Conservation (phyloP, 2,113 vertebrate genomes). For the Oreochromis aureus region DNA sequence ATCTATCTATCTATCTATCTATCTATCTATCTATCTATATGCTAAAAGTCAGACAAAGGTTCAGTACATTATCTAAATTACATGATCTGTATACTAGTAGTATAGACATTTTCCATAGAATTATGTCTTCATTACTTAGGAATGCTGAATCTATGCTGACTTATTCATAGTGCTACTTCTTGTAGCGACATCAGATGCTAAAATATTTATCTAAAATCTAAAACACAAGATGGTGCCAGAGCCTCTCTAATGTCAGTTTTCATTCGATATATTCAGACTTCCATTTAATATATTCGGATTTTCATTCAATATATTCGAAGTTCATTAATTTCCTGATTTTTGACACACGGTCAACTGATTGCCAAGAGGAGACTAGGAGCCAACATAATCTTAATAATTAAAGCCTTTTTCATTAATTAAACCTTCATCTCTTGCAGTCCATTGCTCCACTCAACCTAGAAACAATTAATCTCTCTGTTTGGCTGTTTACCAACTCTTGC, state of each 20-base stretch:
- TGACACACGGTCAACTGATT: not conserved
- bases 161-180: not conserved
- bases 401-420: slow-evolving; percentile 7
- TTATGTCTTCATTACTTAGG: not conserved
- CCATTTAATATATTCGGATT: not conserved
- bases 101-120: not conserved
- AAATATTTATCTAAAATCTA: not conserved
- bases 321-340: not conserved
- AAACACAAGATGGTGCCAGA: not conserved
- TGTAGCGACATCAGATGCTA: not conserved
- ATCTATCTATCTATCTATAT: not conserved
- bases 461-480: not conserved
- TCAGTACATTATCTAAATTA: not conserved
- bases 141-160: not conserved
- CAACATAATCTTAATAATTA: not conserved
- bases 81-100: not conserved
- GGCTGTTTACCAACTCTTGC: not conserved
- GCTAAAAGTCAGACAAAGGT: not conserved
- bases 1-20: too few relatives aligned
- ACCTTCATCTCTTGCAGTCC: not conserved
- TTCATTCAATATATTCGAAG: not conserved
- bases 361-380: not conserved
- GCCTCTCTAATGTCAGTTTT: not conserved
- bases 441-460: not conserved
- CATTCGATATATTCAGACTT: not conserved